A percentile compares a stretch with the other conserved stretches of the same genome.
Conservation (phyloP, 2,113 vertebrate species). For the Struthio camelus region DNA sequence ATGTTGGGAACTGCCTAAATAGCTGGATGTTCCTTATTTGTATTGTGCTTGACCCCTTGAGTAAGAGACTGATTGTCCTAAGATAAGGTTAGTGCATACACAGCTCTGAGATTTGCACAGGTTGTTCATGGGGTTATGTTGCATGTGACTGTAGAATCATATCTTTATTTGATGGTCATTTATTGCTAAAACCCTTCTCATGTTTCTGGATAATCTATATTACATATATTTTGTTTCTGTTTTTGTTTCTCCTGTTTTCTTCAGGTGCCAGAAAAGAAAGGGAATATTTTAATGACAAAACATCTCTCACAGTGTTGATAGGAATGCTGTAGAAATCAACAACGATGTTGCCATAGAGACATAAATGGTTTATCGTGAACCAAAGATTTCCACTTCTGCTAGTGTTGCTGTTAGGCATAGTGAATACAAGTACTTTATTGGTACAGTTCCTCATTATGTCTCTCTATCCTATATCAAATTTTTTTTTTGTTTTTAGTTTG, state of each 20-base stretch:
- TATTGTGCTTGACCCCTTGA: constrained; percentile 43
- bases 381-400: background rate
- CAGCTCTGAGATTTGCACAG: constrained; percentile 41
- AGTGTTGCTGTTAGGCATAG: background rate
- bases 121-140: constrained; percentile 58
- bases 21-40: background rate
- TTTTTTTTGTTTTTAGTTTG: background rate
- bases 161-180: constrained; percentile 34
- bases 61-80: constrained; percentile 35
- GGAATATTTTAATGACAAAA: background rate
- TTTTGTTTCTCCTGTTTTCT: background rate
- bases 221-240: background rate
- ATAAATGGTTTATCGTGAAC: background rate
- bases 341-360: constrained; percentile 46
- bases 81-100: constrained; percentile 46
- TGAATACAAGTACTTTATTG: background rate
- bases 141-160: constrained; percentile 44
- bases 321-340: background rate
- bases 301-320: background rate
- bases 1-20: constrained; percentile 14
- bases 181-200: constrained; percentile 25
- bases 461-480: background rate
- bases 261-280: background rate
- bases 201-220: constrained; percentile 25
- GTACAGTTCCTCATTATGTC: background rate